Percentiles rank a stretch among this genome's conserved stretches.
phyloP scores from a whole-genome alignment of 1,140 invertebrate species.

The Ostrea edulis region DNA sequence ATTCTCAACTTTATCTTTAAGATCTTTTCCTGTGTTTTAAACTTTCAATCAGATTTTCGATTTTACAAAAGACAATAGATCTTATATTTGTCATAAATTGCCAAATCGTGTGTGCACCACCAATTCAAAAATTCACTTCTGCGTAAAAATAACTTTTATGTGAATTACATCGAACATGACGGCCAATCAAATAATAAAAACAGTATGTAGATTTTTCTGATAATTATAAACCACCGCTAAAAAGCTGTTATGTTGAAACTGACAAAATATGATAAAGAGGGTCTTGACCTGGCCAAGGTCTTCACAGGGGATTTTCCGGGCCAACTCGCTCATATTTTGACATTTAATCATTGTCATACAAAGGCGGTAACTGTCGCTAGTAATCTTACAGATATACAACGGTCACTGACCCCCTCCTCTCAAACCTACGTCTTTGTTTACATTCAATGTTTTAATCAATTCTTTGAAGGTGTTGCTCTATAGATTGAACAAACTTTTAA shows the following conservation, averaged over 20 bases:
- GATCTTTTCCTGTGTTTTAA: too few species aligned
- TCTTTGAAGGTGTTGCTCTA: background rate
- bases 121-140: background rate
- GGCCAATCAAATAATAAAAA: background rate
- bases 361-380: background rate
- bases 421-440: background rate
- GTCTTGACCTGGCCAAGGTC: slow-evolving; percentile 20
- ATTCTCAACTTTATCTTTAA: too few species aligned
- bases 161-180: background rate
- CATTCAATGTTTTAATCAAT: background rate
- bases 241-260: background rate
- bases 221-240: background rate
- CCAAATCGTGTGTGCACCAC: too few species aligned
- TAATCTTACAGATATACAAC: background rate
- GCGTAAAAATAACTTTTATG: background rate
- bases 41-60: too few species aligned
- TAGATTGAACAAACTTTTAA: background rate
- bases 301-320: background rate
- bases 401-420: background rate
- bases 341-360: background rate
- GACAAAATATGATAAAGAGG: background rate
- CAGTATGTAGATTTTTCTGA: background rate
- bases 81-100: too few species aligned
- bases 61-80: too few species aligned
- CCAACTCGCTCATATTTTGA: background rate